Base-by-base conservation (phyloP, 2,888 invertebrate genomes). In the Theodoxus fluviatilis region DNA sequence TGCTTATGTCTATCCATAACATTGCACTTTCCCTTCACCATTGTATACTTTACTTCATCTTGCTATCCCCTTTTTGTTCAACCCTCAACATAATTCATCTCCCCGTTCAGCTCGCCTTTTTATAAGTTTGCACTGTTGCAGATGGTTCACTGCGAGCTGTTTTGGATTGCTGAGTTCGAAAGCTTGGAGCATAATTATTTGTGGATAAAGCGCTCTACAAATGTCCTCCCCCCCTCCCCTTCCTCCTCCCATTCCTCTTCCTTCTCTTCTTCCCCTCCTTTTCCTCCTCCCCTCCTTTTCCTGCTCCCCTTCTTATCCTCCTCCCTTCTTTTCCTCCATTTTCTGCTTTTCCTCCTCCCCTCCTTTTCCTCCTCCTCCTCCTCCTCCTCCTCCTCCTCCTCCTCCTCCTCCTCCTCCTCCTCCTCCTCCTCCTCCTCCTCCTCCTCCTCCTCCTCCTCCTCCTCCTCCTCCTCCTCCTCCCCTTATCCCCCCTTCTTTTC, bases 401-500 rank as follows among this genome's bases (percentile, higher is more conserved):
- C 40, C 55, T 33, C 28, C 28, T 55, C 31, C n/a, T 49, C 31
- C 55, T 67, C 55, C 25, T 31, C 33, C 55, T 37, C 49, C 25
- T 31, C 18, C 28, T 67, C 52, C 37, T 43, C 31, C 18, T 35
- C 55, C 37, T 31, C 35, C 38, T 61, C 61, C 43, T 33, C n/a
- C 59, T 66, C 57, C 40, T 49, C 40, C 31, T 49, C 70, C 28
- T 64, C 40, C 28, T 43, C 65, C n/a, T 40, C 49, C 7, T 47
- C 37, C 47, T 35, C 15, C 28, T 37, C 47, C 31, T 38, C 59
- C 22, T 22, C 43, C 43, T 18, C 15, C 38, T 57, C 57, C 47
- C 40, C 35, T 43, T 15, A 43, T 25, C 18, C 47, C 33, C 47
- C 28, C 31, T 35, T 15, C 49, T n/a, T 37, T 15, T 1, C 35